Conservation (phyloP, 2,888 invertebrate genomes). For the Pterobdella sp. region DNA sequence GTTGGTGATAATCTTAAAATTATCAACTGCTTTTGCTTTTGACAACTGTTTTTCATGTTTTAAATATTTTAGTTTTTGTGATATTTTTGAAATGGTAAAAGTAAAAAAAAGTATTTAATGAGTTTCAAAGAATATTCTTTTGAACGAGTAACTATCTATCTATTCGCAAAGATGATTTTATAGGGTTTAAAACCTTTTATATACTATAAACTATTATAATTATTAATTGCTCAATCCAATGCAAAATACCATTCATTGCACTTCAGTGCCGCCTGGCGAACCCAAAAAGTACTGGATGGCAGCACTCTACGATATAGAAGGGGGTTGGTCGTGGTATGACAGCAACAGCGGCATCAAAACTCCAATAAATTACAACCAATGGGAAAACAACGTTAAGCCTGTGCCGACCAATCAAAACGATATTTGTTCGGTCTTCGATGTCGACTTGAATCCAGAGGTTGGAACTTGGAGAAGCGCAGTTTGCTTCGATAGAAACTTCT, state of each 20-base stretch:
- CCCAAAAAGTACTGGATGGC: slow-evolving; percentile 29
- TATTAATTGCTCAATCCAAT: background rate
- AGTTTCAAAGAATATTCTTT: too few species aligned
- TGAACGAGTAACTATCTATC: too few species aligned
- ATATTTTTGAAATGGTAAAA: too few species aligned
- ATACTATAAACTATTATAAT: too few species aligned
- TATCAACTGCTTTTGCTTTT: too few species aligned
- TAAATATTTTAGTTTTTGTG: too few species aligned
- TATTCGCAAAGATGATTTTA: too few species aligned
- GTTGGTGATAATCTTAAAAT: slow-evolving; percentile 2
- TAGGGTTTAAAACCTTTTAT: too few species aligned
- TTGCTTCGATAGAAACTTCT: slow-evolving; percentile 25
- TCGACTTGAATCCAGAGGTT: background rate
- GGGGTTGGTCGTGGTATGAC: slow-evolving; percentile 32
- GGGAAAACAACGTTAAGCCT: slow-evolving; percentile 26
- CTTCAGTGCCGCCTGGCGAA: slow-evolving; percentile 7
- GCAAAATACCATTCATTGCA: background rate
- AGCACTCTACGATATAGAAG: slow-evolving; percentile 23
- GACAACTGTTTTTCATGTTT: too few species aligned
- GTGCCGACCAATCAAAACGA: slow-evolving; percentile 13
- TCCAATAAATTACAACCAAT: slow-evolving; percentile 28
- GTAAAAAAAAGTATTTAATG: too few species aligned
- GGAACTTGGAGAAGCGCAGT: slow-evolving; percentile 17
- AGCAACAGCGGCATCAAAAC: background rate
- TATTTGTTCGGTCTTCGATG: slow-evolving; percentile 22